Conservation (phyloP, 2,113 vertebrate species). For the Malurus cyaneus region DNA sequence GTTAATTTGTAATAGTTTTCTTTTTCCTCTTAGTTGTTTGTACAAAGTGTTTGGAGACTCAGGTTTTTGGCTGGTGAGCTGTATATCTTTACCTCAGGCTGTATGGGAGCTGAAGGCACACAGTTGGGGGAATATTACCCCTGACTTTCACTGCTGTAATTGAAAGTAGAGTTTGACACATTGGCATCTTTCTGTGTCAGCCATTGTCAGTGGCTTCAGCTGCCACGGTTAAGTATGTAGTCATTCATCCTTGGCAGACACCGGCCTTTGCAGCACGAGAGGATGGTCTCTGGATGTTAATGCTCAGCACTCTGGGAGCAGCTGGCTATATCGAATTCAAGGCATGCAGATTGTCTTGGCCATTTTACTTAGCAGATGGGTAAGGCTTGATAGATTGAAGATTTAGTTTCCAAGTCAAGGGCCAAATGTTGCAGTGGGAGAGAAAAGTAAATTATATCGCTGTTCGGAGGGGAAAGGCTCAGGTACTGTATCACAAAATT, state of each 20-base stretch:
- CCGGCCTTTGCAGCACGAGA: slow-evolving; percentile 47
- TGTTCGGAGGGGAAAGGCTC: slow-evolving; percentile 31
- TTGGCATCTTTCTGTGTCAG: slow-evolving; percentile 17
- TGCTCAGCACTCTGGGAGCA: slow-evolving; percentile 57
- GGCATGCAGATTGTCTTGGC: slow-evolving; percentile 73
- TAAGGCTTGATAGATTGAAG: slow-evolving; percentile 70
- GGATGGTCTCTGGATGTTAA: slow-evolving; percentile 57
- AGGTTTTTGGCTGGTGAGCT: neutral
- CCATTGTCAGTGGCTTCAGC: slow-evolving; percentile 23
- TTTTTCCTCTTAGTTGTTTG: slow-evolving; percentile 2
- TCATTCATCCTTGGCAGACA: slow-evolving; percentile 44
- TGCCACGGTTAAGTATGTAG: slow-evolving; percentile 38
- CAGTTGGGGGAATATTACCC: neutral
- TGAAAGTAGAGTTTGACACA: slow-evolving; percentile 60
- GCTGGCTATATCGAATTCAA: slow-evolving; percentile 64
- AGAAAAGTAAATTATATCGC: slow-evolving; percentile 61
- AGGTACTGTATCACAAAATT: slow-evolving; percentile 62
- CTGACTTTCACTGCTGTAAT: slow-evolving; percentile 48
- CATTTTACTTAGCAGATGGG: slow-evolving; percentile 73
- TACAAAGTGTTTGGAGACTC: neutral
- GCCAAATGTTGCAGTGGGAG: slow-evolving; percentile 65
- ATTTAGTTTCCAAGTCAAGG: slow-evolving; percentile 70
- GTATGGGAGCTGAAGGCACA: neutral
- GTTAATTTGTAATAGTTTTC: slow-evolving; percentile 15
- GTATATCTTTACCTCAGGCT: neutral